These are phyloP conservation scores for Zaprionus obscuricornis DNA, from an alignment of 2,888 invertebrate genomes.

Conservation along the genomic window DNA sequence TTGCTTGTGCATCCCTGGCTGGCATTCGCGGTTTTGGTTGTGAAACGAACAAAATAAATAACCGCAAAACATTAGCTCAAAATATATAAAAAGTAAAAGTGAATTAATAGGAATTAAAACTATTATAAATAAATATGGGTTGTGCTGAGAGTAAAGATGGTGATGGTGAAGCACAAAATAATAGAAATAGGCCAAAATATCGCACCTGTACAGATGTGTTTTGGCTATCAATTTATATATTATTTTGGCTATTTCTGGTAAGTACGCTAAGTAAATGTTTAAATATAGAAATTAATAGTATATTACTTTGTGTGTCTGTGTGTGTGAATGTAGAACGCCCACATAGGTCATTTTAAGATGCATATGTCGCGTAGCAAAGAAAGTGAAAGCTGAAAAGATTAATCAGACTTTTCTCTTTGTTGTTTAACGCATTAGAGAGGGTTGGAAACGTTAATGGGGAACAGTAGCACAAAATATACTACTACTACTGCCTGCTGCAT, in stretches of 20 bases:
- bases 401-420: conserved; percentile 31
- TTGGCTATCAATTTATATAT: conserved; percentile 90
- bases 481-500: too few species aligned
- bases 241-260: conserved; percentile 94
- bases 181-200: conserved; percentile 84
- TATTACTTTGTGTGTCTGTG: neutral
- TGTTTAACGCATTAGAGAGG: conserved; percentile 15
- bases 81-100: conserved; percentile 23
- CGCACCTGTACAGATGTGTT: conserved; percentile 93
- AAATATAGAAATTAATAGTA: neutral
- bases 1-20: conserved; percentile 27
- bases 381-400: conserved; percentile 58
- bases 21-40: conserved; percentile 59
- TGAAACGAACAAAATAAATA: conserved; percentile 35
- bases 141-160: conserved; percentile 87
- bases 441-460: neutral
- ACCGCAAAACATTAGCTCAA: conserved; percentile 32
- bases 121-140: conserved; percentile 84
- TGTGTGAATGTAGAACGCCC: neutral
- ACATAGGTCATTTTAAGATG: neutral
- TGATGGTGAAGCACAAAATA: conserved; percentile 65
- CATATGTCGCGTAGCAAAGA: conserved; percentile 11
- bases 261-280: conserved; percentile 39
- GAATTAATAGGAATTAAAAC: conserved; percentile 21
- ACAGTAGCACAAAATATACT: too few species aligned